Conservation (phyloP, 2,797 vertebrate genomes). For the Bradypodion ventrale region DNA sequence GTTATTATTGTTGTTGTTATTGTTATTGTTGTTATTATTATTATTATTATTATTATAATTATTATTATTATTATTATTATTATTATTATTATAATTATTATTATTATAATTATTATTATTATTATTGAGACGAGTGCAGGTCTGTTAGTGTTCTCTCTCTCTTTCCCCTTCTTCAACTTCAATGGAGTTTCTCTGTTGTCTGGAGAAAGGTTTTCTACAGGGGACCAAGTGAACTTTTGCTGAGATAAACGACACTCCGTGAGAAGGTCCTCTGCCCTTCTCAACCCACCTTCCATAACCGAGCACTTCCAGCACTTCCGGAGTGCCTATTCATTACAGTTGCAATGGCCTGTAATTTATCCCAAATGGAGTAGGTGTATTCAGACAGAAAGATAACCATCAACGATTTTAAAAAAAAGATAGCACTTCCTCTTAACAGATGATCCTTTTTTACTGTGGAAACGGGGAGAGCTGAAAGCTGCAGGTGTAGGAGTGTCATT, state of each 20-base stretch:
- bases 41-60: too few species aligned
- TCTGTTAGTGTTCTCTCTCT: too few species aligned
- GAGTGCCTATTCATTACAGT: conserved; percentile 80
- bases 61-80: too few species aligned
- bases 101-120: too few species aligned
- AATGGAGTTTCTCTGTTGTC: conserved; percentile 50
- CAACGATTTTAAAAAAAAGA: conserved; percentile 71
- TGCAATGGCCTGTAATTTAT: conserved; percentile 79
- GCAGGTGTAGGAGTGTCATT: conserved; percentile 86
- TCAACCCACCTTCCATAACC: conserved; percentile 54
- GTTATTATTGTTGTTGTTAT: too few species aligned
- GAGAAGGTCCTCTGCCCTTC: conserved; percentile 63
- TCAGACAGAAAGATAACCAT: conserved; percentile 61
- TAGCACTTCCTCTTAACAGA: conserved; percentile 79
- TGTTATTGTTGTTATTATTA: too few species aligned
- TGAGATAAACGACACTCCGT: conserved; percentile 64
- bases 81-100: too few species aligned
- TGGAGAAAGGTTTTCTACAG: conserved; percentile 53
- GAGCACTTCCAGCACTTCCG: conserved; percentile 67
- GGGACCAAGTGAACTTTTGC: conserved; percentile 58
- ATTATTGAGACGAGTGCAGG: too few species aligned
- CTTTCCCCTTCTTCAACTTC: conserved; percentile 3
- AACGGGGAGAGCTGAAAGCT: conserved; percentile 80
- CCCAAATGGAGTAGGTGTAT: conserved; percentile 79
- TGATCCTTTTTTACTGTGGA: conserved; percentile 83